Percentiles rank a stretch among this genome's conserved stretches.
Conservation (phyloP, 2,888 invertebrate species). For the Tribolium freemani region DNA sequence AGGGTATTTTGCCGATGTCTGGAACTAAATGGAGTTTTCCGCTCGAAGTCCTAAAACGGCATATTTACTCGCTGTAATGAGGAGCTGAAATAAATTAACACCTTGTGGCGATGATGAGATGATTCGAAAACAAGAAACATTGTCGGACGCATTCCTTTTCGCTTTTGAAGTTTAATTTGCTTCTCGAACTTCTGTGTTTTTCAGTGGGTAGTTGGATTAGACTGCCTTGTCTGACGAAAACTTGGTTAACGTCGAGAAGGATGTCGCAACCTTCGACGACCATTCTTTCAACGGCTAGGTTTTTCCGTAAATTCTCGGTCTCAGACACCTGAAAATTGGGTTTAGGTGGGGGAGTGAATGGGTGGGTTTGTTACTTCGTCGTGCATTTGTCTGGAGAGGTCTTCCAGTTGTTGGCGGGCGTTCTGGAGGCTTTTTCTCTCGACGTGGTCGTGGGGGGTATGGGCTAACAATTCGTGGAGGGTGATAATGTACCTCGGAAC, state of each 20-base stretch:
- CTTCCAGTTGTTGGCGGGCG: constrained; percentile 89
- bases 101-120: constrained; percentile 86
- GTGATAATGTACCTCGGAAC: constrained; percentile 94
- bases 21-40: constrained; percentile 89
- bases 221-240: constrained; percentile 90
- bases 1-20: constrained; percentile 84
- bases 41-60: constrained; percentile 75
- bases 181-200: constrained; percentile 72
- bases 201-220: constrained; percentile 81
- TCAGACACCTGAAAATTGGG: constrained; percentile 80
- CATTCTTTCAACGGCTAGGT: constrained; percentile 92
- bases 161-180: constrained; percentile 74
- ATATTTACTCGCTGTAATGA: constrained; percentile 18
- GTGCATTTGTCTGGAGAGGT: constrained; percentile 88
- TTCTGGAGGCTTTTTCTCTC: constrained; percentile 91
- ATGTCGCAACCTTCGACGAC: constrained; percentile 95
- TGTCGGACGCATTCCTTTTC: constrained; percentile 83
- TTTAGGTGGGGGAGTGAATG: background rate
- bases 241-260: constrained; percentile 91
- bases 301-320: constrained; percentile 92
- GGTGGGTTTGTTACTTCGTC: constrained; percentile 77
- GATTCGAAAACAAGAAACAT: constrained; percentile 93
- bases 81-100: constrained; percentile 51
- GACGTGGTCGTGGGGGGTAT: constrained; percentile 94
- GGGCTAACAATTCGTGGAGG: constrained; percentile 89